Percentiles rank a stretch among this genome's conserved stretches.
These are phyloP conservation scores for Cyprinodon brontotheroides DNA, from an alignment of 2,113 vertebrate genomes.

Conservation along the genomic window DNA sequence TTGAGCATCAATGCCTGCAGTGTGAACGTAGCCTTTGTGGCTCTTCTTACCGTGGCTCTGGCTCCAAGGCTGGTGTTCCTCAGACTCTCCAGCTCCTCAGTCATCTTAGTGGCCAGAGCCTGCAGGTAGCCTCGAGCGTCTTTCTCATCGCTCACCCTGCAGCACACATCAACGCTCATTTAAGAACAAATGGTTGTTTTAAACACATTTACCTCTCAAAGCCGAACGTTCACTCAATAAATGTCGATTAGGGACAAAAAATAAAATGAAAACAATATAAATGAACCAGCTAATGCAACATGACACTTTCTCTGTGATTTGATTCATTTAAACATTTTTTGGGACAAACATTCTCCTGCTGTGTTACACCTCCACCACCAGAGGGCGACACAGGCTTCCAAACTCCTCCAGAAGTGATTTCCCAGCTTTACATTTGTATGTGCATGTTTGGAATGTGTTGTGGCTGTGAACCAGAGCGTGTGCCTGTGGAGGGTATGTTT, in stretches of 20 bases:
- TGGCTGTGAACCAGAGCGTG: constrained; percentile 2
- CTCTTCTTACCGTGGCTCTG: constrained; percentile 87
- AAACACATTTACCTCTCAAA: background rate
- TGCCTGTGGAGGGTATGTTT: constrained; percentile 45
- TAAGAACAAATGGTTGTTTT: background rate
- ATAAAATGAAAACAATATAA: no score
- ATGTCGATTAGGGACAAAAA: background rate
- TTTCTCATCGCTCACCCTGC: constrained; percentile 98
- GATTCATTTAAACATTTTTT: background rate
- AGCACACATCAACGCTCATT: constrained; percentile 16
- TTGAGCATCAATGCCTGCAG: no score
- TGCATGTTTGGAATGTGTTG: constrained; percentile 49
- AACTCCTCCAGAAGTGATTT: constrained; percentile 9
- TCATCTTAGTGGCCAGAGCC: constrained; percentile 98
- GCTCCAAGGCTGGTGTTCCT: constrained; percentile 94
- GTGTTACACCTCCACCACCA: constrained; percentile 26
- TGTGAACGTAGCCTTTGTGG: no score
- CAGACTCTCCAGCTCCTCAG: constrained; percentile 94
- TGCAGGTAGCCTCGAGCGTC: constrained; percentile 97
- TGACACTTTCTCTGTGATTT: background rate
- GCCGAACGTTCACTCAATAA: background rate
- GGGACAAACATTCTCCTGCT: background rate
- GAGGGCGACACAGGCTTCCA: constrained; percentile 30
- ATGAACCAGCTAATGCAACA: background rate
- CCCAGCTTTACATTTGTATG: constrained; percentile 30